These are phyloP conservation scores for Phymastichus coffea DNA, from an alignment of 1,140 invertebrate genomes.

Conservation along the genomic window DNA sequence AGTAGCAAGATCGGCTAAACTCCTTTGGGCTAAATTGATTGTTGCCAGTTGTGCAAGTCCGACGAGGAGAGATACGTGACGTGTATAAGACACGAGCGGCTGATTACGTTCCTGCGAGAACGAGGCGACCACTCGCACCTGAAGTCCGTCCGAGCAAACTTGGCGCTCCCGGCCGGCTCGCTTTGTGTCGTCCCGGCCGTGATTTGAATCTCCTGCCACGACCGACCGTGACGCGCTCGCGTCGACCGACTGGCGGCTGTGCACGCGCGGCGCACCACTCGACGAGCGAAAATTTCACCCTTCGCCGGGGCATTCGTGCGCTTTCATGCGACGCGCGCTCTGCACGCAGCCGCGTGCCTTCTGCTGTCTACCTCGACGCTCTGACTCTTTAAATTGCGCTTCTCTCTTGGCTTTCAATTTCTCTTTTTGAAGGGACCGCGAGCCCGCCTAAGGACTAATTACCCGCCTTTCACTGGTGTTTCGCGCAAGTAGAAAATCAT, in stretches of 20 bases:
- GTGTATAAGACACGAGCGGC: slow-evolving; percentile 24
- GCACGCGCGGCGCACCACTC: too few species aligned
- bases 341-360: too few species aligned
- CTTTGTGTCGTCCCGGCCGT: neutral
- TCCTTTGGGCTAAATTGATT: slow-evolving; percentile 27
- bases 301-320: too few species aligned
- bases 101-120: slow-evolving; percentile 25
- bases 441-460: too few species aligned
- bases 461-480: too few species aligned
- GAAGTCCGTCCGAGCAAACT: neutral
- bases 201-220: neutral
- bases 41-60: slow-evolving; percentile 24
- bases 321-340: too few species aligned
- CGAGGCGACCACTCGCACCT: neutral
- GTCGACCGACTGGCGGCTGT: too few species aligned
- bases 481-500: too few species aligned
- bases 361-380: too few species aligned
- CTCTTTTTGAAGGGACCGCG: too few species aligned
- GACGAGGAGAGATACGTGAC: slow-evolving; percentile 25
- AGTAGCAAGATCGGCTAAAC: slow-evolving; percentile 20
- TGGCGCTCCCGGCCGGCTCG: neutral
- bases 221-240: neutral
- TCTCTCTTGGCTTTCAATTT: too few species aligned
- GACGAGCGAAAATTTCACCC: neutral
- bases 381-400: too few species aligned